Base-by-base conservation (phyloP, 2,797 vertebrate genomes). In the Naso thynnoides region DNA sequence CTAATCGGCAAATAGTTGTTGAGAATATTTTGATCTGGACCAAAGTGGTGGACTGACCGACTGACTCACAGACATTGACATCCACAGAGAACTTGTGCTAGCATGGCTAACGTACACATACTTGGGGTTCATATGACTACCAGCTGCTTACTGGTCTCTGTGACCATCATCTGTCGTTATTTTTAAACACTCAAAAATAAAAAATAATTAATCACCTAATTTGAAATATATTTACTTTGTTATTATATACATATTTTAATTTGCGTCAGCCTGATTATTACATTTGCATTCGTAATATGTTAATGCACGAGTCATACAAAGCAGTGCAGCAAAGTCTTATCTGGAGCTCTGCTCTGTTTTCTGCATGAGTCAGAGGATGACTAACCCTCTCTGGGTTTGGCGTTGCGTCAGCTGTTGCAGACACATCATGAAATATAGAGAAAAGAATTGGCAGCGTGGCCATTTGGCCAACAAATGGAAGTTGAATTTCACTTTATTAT, bases 391-490 rank as follows among this genome's bases (percentile, higher is more conserved):
- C 59, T 48, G 21, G 45, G 75, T 78, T 63, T 71, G 47, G 45
- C 53, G 6, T 88, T 81, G 42, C 86, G 70, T 86, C 88, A 88
- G 90, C 88, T 89, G 87, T 77, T 54, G 62, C 24, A 27, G 33
- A 48, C 68, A 14, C 75, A 60, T 42, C 0, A 2, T 8, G 33
- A 33, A 58, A 16, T 16, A 42, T 50, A 41, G 13, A 4, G 49
- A 63, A 47, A 58, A 54, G 69, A 79, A 81, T 87, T 16, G 76
- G 83, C 69, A 70, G 70, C 62, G 7, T 49, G 75, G 76, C 36
- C 75, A 54, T 78, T 81, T 81, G 87, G 72, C 63, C 27, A 11
- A 18, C 55, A 53, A 72, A 64, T 52, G 63, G 76, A 79, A 75
- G 41, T 14, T 16, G 19, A 59, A 76, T 65, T 70, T 66, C 36